Evolutionary conservation across 2,113 vertebrate species (phyloP).

Genomic region (Phylloscopus trochiloides): DNA sequence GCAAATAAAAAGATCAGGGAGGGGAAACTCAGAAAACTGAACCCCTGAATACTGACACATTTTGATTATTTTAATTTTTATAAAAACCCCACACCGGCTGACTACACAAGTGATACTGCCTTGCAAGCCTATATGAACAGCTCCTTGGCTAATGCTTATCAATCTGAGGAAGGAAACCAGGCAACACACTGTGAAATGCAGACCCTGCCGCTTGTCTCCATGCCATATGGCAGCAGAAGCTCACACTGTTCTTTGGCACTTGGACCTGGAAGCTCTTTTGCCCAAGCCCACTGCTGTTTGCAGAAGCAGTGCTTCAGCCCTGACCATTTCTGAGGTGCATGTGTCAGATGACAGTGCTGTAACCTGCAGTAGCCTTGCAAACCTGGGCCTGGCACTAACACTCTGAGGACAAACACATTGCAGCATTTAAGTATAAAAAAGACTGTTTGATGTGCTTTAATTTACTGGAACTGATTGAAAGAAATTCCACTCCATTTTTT

Average conservation of each 20-base stretch:
- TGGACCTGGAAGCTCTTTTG: neutral
- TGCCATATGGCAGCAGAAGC: slow-evolving; percentile 46
- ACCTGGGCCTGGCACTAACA: neutral
- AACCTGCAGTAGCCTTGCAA: neutral
- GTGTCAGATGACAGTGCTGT: neutral
- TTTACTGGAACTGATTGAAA: slow-evolving; percentile 11
- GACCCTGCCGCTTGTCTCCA: slow-evolving; percentile 2
- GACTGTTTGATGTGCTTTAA: neutral
- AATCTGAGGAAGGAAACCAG: neutral
- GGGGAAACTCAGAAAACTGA: neutral
- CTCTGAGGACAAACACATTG: neutral
- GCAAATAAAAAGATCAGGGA: neutral
- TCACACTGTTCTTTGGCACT: neutral
- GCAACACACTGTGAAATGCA: neutral
- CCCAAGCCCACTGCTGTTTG: neutral
- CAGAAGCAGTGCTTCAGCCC: neutral
- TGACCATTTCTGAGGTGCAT: neutral
- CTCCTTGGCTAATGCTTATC: slow-evolving; percentile 4
- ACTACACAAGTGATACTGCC: neutral
- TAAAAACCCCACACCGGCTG: neutral
- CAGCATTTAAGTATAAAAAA: neutral
- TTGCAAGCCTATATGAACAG: neutral
- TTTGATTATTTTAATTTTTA: neutral
- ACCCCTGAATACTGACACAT: neutral
- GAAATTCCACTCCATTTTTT: neutral